These are phyloP conservation scores for Eira barbara DNA, from an alignment of 2,113 vertebrate genomes.

Conservation along the genomic window DNA sequence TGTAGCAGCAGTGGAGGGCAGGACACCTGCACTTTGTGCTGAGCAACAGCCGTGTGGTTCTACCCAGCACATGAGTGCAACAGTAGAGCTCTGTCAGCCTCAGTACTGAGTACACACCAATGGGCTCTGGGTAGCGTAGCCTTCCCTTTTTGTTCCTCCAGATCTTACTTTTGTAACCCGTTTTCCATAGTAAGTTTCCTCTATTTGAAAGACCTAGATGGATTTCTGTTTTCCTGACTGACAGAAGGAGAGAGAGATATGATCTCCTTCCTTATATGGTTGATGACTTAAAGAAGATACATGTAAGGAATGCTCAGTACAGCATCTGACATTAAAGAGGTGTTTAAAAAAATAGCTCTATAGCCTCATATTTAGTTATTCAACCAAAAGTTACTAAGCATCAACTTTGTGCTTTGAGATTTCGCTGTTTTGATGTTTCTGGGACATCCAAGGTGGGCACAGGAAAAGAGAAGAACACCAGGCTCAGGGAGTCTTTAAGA, in stretches of 20 bases:
- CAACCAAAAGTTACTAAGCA: neutral
- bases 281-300: neutral
- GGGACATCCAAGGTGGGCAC: too few relatives aligned
- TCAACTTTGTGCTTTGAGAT: neutral
- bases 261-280: neutral
- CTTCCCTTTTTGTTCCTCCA: neutral
- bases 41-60: neutral
- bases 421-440: neutral
- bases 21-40: neutral
- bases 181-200: neutral
- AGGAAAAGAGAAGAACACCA: neutral
- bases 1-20: neutral
- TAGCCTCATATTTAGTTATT: neutral
- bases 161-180: neutral
- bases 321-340: neutral
- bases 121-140: neutral
- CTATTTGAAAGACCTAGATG: neutral
- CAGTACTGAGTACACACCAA: neutral
- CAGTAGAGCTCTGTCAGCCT: neutral
- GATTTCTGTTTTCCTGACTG: neutral
- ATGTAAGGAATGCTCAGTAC: neutral
- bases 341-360: neutral
- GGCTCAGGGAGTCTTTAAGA: neutral
- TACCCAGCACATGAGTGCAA: neutral
- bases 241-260: neutral